Conservation (phyloP, 2,888 invertebrate species). For the Lamellibrachia satsuma region DNA sequence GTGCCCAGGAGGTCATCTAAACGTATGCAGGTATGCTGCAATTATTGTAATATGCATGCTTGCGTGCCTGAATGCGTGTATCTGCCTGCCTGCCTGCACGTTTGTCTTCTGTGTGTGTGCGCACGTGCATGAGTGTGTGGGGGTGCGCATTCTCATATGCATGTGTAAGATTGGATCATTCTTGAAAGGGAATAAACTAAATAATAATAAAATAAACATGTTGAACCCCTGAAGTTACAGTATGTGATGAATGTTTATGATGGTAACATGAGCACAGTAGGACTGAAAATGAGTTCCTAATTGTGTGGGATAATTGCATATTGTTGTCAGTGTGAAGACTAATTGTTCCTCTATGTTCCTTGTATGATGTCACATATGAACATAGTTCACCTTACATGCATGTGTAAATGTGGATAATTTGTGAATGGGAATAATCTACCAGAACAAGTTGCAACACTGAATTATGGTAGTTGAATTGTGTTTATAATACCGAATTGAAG, state of each 20-base stretch:
- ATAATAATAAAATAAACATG: not conserved
- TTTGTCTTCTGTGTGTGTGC: not conserved
- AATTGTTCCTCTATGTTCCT: not conserved
- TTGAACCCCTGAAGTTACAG: not conserved
- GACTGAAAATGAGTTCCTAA: not conserved
- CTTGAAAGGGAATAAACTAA: not conserved
- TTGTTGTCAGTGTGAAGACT: not conserved
- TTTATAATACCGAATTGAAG: too few species aligned
- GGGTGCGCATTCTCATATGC: not conserved
- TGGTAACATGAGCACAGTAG: not conserved
- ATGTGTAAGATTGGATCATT: not conserved
- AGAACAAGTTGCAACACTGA: too few species aligned
- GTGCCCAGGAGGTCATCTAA: slow-evolving; percentile 48
- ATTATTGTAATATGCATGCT: not conserved
- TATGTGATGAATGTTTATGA: too few species aligned
- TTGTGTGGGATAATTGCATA: not conserved
- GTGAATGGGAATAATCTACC: too few species aligned
- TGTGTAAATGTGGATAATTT: too few species aligned
- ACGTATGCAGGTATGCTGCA: slow-evolving; percentile 37
- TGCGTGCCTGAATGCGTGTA: too few species aligned
- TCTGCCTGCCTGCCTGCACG: not conserved
- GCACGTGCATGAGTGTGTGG: not conserved
- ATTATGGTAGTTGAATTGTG: too few species aligned
- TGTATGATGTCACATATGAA: too few species aligned
- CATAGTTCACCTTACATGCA: too few species aligned